Evolutionary conservation across 2,888 invertebrate genomes (phyloP).

Genomic region (Octonoba sinensis): DNA sequence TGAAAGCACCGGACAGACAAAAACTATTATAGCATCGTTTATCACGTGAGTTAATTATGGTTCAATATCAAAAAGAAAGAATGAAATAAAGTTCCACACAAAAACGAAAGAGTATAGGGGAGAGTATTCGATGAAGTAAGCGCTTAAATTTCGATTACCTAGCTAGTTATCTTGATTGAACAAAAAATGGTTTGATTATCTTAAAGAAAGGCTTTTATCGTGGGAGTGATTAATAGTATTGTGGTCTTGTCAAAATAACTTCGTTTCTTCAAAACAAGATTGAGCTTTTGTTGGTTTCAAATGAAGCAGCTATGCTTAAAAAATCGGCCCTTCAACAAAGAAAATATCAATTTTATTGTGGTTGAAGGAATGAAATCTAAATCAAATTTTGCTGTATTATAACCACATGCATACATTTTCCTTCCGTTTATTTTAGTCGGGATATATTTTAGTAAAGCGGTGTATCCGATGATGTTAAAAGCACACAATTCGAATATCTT

Average conservation of each 20-base stretch:
- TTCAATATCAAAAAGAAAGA: conserved; percentile 13
- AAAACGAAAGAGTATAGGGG: conserved; percentile 2
- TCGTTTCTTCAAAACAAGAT: not conserved
- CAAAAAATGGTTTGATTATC: conserved; percentile 38
- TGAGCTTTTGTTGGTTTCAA: not conserved
- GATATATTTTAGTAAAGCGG: too few relatives aligned
- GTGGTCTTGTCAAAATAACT: conserved; percentile 1
- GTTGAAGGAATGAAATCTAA: too few relatives aligned
- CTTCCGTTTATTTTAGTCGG: too few relatives aligned
- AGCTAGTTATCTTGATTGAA: conserved; percentile 36
- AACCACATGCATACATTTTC: too few relatives aligned
- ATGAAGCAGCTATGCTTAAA: too few relatives aligned
- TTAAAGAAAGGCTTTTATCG: conserved; percentile 39
- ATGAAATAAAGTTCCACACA: conserved; percentile 9
- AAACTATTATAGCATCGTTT: conserved; percentile 27
- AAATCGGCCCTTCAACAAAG: too few relatives aligned
- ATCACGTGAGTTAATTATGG: conserved; percentile 29
- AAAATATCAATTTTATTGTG: too few relatives aligned
- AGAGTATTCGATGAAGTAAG: conserved; percentile 10
- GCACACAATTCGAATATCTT: too few relatives aligned
- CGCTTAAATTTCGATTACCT: conserved; percentile 35
- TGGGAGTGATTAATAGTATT: conserved; percentile 27
- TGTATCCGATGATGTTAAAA: too few relatives aligned
- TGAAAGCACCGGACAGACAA: conserved; percentile 4
- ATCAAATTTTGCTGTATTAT: too few relatives aligned